A percentile compares a stretch with the other conserved stretches of the same genome.
Conservation (phyloP, 2,113 vertebrate species). For the Eubucco bourcierii region DNA sequence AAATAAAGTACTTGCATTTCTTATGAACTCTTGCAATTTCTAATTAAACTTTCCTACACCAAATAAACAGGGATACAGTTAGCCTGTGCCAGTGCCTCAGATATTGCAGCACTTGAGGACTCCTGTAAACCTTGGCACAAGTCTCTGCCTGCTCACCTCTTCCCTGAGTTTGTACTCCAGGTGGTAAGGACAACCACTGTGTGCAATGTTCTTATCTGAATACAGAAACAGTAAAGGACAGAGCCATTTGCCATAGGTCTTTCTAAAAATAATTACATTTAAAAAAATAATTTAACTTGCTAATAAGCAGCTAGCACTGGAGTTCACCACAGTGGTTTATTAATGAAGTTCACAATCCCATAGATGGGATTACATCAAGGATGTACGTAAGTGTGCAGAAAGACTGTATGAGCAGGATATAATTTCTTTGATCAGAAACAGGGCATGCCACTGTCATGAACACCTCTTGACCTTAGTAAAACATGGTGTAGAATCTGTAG, state of each 20-base stretch:
- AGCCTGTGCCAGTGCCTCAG: not conserved
- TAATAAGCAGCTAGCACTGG: constrained; percentile 8
- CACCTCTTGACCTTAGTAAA: not conserved
- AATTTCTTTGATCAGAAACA: not conserved
- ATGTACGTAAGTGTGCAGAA: not conserved
- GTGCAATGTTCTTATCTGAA: not conserved
- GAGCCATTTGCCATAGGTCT: not conserved
- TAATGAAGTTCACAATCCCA: not conserved
- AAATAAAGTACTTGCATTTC: not conserved
- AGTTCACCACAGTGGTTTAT: not conserved
- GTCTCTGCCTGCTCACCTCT: not conserved
- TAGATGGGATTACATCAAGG: not conserved
- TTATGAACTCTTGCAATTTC: not conserved
- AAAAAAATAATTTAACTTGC: not conserved
- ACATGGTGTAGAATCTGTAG: not conserved
- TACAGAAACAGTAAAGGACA: not conserved
- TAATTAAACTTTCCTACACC: not conserved
- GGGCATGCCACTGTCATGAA: not conserved
- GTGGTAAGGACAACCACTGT: not conserved
- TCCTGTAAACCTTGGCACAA: not conserved
- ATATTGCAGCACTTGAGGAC: not conserved
- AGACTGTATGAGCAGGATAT: not conserved
- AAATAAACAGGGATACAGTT: not conserved
- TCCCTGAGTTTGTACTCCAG: rapidly evolving
- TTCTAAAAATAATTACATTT: not conserved